Percentiles rank a stretch among this genome's conserved stretches.
These are phyloP conservation scores for Lamellibrachia columna DNA, from an alignment of 2,888 invertebrate genomes.

Conservation along the genomic window DNA sequence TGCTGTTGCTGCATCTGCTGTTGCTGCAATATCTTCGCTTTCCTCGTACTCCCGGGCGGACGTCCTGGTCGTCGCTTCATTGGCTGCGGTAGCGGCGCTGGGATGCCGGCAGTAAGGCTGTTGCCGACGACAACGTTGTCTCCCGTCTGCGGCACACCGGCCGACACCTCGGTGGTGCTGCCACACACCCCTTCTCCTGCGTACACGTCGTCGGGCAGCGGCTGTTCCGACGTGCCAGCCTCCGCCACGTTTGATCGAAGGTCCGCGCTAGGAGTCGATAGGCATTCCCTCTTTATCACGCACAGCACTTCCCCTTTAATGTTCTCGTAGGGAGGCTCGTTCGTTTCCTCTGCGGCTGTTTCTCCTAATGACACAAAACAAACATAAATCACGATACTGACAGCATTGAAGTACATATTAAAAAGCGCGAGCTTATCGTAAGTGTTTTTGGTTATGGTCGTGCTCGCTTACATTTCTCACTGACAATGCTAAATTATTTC, in stretches of 20 bases:
- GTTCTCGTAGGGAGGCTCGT: not conserved
- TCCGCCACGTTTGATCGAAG: not conserved
- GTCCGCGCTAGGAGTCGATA: not conserved
- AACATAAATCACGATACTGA: not conserved
- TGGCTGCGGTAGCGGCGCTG: not conserved
- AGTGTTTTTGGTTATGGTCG: no score
- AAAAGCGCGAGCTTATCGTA: no score
- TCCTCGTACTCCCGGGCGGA: constrained; percentile 34
- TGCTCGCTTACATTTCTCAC: no score
- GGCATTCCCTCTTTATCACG: not conserved
- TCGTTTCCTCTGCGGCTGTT: not conserved
- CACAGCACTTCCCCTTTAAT: not conserved
- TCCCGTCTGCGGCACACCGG: not conserved
- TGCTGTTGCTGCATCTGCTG: not conserved
- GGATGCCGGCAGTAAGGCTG: not conserved
- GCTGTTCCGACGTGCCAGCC: not conserved
- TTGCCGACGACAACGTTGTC: not conserved
- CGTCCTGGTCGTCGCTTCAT: constrained; percentile 31
- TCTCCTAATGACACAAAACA: not conserved
- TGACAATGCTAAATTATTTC: no score
- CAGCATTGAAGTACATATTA: no score
- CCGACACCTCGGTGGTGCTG: not conserved
- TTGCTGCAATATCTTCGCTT: not conserved
- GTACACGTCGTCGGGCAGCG: not conserved
- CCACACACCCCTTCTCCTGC: not conserved